Evolutionary conservation across 2,113 vertebrate species (phyloP).

Genomic region (Mixornis gularis): DNA sequence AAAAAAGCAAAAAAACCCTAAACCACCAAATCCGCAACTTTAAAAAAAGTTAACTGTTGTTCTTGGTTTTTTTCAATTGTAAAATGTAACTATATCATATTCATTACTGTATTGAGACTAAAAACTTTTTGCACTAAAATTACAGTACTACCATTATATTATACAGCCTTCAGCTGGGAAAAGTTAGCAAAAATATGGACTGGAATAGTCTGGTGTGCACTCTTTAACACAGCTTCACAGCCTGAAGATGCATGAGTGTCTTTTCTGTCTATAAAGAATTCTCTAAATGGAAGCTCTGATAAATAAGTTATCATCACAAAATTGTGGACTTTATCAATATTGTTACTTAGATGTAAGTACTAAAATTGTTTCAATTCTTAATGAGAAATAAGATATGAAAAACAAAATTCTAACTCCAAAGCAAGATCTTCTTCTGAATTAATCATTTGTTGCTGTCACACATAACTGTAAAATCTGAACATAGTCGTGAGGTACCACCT

Average conservation of each 20-base stretch:
- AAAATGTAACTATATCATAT: not conserved
- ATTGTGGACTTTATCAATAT: not conserved
- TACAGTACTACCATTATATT: not conserved
- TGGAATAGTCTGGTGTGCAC: fast-evolving
- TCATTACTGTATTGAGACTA: not conserved
- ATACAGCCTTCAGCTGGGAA: not conserved
- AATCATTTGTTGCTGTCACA: not conserved
- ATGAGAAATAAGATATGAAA: not conserved
- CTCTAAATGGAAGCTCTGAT: not conserved
- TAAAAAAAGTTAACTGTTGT: not conserved
- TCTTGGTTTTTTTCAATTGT: not conserved
- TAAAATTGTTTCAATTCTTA: not conserved
- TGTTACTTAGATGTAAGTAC: not conserved
- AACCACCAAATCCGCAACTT: not conserved
- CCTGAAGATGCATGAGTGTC: not conserved
- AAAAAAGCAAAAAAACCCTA: not conserved
- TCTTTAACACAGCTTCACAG: not conserved
- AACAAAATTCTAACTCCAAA: not conserved
- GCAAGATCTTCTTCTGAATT: not conserved
- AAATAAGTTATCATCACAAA: not conserved
- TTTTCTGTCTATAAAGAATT: not conserved
- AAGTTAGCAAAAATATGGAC: not conserved
- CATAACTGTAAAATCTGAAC: not conserved
- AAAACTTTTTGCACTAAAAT: not conserved
- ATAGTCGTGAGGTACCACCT: not conserved